Evolutionary conservation across 2,888 invertebrate genomes (phyloP).

Genomic region (Tineola bisselliella): DNA sequence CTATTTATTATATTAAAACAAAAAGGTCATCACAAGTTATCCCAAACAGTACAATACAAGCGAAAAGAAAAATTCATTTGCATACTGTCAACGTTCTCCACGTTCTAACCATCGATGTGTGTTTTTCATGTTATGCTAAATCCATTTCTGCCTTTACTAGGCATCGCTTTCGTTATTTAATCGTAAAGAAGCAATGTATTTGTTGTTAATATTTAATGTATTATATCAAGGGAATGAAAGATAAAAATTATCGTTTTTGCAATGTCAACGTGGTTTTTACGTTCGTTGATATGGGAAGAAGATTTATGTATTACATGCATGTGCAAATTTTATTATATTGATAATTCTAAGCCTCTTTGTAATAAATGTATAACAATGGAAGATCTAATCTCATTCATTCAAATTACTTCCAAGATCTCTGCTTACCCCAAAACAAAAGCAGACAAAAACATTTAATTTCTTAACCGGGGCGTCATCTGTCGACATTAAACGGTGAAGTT

Average conservation of each 20-base stretch:
- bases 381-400: too few relatives aligned
- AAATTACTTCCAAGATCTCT: too few relatives aligned
- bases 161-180: background rate
- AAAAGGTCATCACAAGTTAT: background rate
- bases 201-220: background rate
- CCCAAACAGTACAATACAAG: background rate
- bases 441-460: background rate
- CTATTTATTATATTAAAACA: too few relatives aligned
- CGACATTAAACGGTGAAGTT: background rate
- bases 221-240: background rate
- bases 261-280: background rate
- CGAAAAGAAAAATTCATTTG: conserved; percentile 1
- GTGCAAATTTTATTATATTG: background rate
- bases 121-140: background rate
- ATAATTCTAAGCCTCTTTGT: too few relatives aligned
- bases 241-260: background rate
- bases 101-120: background rate
- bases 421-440: too few relatives aligned
- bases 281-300: background rate
- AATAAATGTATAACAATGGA: too few relatives aligned
- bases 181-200: background rate
- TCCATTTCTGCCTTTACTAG: background rate
- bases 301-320: background rate
- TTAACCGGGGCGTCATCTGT: background rate
- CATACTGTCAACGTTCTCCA: background rate